Percentiles rank a stretch among this genome's conserved stretches.
Conservation (phyloP, 2,888 invertebrate species). For the Chironomus riparius region DNA sequence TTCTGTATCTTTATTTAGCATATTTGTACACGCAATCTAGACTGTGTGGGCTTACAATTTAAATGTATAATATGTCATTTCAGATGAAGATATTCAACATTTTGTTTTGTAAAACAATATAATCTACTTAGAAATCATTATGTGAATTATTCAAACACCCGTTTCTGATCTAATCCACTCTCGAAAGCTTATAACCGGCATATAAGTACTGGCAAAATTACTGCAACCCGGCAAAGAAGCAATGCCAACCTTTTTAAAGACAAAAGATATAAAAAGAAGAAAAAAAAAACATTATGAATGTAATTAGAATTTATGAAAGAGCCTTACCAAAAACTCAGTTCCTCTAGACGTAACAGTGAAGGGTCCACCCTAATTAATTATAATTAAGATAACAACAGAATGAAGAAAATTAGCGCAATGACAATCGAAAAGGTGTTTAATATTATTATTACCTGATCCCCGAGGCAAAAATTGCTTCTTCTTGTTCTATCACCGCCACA, state of each 20-base stretch:
- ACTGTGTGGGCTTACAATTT: too few relatives aligned
- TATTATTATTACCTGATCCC: conserved; percentile 14
- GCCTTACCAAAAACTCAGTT: conserved; percentile 3
- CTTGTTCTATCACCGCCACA: neutral
- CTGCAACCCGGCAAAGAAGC: conserved; percentile 10
- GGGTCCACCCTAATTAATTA: conserved; percentile 10
- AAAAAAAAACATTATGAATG: neutral
- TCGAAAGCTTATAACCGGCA: neutral
- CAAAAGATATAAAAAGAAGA: neutral
- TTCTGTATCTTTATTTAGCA: too few relatives aligned
- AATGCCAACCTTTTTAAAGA: conserved; percentile 3
- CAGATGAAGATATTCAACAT: too few relatives aligned
- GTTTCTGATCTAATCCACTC: neutral
- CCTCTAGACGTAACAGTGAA: neutral
- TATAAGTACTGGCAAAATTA: neutral
- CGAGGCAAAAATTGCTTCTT: conserved; percentile 3
- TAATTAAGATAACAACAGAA: neutral
- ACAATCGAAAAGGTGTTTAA: neutral
- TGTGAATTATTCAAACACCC: neutral
- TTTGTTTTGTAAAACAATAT: neutral
- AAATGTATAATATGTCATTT: too few relatives aligned
- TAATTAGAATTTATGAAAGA: neutral
- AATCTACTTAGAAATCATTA: neutral
- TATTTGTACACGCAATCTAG: too few relatives aligned
- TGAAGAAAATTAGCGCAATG: neutral